Base-by-base conservation (phyloP, 2,888 invertebrate species). In the Melanargia galathea region DNA sequence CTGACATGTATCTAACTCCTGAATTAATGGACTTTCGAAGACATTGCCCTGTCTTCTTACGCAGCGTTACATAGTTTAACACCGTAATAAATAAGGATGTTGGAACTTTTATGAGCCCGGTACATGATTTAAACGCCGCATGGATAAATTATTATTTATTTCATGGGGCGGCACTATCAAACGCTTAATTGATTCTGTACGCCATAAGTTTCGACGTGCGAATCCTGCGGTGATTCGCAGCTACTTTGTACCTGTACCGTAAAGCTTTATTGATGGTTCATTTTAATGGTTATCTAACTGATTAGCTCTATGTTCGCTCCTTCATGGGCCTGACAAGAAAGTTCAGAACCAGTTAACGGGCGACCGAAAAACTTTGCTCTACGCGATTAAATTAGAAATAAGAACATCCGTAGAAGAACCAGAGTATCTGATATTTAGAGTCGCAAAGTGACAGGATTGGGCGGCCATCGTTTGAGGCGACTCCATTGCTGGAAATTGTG, bases 111-210 rank as follows among this genome's bases (percentile, higher is more conserved):
- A 65, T 61, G 63, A 33, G 40, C 13, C 52, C 45, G 43, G 58
- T 56, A 54, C 62, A 61, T 65, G 66, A 68, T 64, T 63, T 66
- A 63, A 80, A 81, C 77, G 77, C 70, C 67, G 68, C 72, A 74
- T 75, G 73, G 46, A 49, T 75, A 77, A 76, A 81, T 83, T 79
- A 81, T 83, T 79, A 80, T 77, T 81, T 75, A 80, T 75, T 74
- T 69, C 75, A 46, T 66, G 73, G 73, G 73, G 72, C 73, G 68
- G 71, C 73, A 68, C 68, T 71, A 81, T 80, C 80, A 77, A 82
- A 79, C 79, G 75, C 77, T 77, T 84, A 84, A 86, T 86, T 84
- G 86, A 84, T 84, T 83, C 78, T 78, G 78, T 77, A 75, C 75
- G 75, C 73, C 76, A 80, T 84, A 82, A 78, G 77, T 84, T 75